Percentiles rank a stretch among this genome's conserved stretches.
Evolutionary conservation across 1,140 invertebrate genomes (phyloP).

Genomic region (Bombus ignitus): DNA sequence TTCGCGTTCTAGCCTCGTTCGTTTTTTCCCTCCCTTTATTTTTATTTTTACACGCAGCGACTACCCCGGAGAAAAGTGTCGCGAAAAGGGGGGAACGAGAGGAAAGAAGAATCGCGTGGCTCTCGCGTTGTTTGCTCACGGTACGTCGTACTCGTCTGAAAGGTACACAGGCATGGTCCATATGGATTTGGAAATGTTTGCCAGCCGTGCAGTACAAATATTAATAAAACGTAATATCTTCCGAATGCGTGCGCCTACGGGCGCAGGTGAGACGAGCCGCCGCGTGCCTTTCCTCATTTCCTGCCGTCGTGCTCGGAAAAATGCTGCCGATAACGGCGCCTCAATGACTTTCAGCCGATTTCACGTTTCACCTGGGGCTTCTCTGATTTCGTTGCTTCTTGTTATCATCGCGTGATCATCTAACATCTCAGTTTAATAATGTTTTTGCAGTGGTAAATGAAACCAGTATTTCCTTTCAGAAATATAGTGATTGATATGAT

Average conservation of each 20-base stretch:
- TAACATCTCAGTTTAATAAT: no score
- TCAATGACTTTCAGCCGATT: slow-evolving; percentile 14
- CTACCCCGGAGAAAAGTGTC: slow-evolving; percentile 44
- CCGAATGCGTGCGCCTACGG: slow-evolving; percentile 49
- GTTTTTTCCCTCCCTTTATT: neutral
- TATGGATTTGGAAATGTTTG: slow-evolving; percentile 64
- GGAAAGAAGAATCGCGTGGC: slow-evolving; percentile 53
- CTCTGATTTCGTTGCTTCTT: neutral
- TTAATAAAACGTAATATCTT: slow-evolving; percentile 72
- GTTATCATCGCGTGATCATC: neutral
- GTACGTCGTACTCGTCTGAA: slow-evolving; percentile 40
- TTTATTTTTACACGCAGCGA: slow-evolving; percentile 23
- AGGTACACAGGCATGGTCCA: slow-evolving; percentile 42
- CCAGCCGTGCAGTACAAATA: slow-evolving; percentile 63
- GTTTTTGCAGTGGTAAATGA: no score
- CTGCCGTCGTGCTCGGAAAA: neutral
- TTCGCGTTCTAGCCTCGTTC: neutral
- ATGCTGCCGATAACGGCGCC: neutral
- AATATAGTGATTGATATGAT: no score
- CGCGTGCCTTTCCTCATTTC: slow-evolving; percentile 24
- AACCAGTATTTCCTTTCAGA: no score
- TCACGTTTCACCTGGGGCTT: neutral
- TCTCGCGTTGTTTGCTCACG: slow-evolving; percentile 50
- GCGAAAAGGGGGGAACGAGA: slow-evolving; percentile 3
- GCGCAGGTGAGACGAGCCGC: slow-evolving; percentile 12